Base-by-base conservation (phyloP, 2,888 invertebrate genomes). In the Stenichneumon culpator region DNA sequence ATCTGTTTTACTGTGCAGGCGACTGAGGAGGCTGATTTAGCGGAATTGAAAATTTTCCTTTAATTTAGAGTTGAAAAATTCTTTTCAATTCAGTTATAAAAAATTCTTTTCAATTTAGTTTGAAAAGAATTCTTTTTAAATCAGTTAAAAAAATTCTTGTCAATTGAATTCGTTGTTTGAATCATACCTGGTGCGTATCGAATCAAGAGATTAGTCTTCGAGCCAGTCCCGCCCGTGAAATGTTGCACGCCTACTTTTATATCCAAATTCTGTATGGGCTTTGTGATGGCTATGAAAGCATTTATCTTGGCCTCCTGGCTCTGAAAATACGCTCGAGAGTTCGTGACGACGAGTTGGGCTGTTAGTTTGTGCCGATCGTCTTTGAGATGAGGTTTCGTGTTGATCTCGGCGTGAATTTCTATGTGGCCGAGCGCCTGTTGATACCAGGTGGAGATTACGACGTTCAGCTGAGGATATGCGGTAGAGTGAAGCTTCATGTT, bases 381-480 rank as follows among this genome's bases (percentile, higher is more conserved):
- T 82, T 92, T 91, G 25, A 95, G 93, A 65, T 96, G 95, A 0
- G 96, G 95, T 3, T 96, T 96, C 14, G 96, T 95, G 85, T 96
- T 97, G 57, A 97, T 95, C 87, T 97, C 96, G 60, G 97, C 94
- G n/a, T 95, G 95, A 25, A 96, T 94, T 91, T 98, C 97, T 0
- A 96, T 93, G 88, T 97, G 97, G 19, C 96, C 96, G 89, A 96
- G 95, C 1, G 97, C 96, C 93, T 96, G 96, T 94, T 97, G 94
- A 65, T 94, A 94, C 88, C 92, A 91, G 0, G 92, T 90, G n/a
- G 86, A 89, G 65, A 93, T 88, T 3, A 92, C 89, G 0, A 91
- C 90, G 79, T 94, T 93, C 4, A 94, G 95, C 54, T 96, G 95
- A 0, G 97, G 97, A 94, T 98, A 97, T 0, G 97, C 97, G 0